Percentiles rank a stretch among this genome's conserved stretches.
These are phyloP conservation scores for Antheraea assamensis DNA, from an alignment of 2,888 invertebrate species.

Conservation along the genomic window DNA sequence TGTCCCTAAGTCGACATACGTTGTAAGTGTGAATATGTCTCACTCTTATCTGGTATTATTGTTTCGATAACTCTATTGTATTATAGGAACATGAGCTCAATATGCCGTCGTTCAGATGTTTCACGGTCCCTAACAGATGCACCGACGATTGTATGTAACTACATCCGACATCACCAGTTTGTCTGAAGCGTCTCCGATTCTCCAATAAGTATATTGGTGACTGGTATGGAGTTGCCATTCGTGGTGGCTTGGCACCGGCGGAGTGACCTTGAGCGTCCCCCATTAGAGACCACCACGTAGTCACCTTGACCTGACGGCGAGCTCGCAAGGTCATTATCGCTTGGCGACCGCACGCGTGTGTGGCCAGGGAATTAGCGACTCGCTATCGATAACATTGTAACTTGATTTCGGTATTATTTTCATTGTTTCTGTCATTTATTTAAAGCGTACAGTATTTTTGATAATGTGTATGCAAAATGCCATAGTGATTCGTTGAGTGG, in stretches of 20 bases:
- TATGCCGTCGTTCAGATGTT: no score
- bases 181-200: constrained; percentile 15
- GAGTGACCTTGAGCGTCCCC: constrained; percentile 50
- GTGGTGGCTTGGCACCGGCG: constrained; percentile 26
- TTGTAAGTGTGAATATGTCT: no score
- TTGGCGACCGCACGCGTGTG: constrained; percentile 30
- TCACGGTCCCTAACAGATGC: no score
- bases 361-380: constrained; percentile 24
- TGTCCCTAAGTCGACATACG: no score
- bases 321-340: constrained; percentile 54
- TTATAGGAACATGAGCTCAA: no score
- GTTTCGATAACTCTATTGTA: no score
- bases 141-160: neutral
- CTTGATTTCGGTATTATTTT: neutral
- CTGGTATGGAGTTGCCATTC: constrained; percentile 34
- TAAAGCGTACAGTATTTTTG: neutral
- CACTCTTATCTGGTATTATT: no score
- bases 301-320: constrained; percentile 54
- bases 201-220: constrained; percentile 20
- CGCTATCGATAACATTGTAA: neutral
- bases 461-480: no score
- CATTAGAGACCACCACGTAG: constrained; percentile 44
- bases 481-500: no score
- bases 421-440: neutral
- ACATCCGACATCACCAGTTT: neutral